Percentiles rank a stretch among this genome's conserved stretches.
Conservation (phyloP, 2,888 invertebrate species). For the Metallyticus violacea region DNA sequence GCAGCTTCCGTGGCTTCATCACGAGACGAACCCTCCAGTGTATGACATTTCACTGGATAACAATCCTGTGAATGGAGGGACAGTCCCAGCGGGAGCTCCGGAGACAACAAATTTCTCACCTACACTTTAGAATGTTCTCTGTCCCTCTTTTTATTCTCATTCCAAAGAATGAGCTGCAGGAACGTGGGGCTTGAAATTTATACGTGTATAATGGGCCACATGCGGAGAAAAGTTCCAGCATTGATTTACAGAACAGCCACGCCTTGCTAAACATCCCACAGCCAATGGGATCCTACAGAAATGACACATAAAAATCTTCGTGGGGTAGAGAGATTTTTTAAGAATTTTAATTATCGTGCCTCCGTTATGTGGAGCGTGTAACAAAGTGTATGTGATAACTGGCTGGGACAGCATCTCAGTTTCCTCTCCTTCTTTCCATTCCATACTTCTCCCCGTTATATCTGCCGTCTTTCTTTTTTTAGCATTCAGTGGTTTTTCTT, state of each 20-base stretch:
- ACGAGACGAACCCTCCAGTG: neutral
- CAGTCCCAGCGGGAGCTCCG: neutral
- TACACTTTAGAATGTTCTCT: conserved; percentile 18
- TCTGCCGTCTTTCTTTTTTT: too few relatives aligned
- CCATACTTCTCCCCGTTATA: neutral
- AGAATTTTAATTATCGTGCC: neutral
- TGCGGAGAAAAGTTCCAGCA: too few relatives aligned
- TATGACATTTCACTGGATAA: neutral
- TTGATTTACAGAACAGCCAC: conserved; percentile 30
- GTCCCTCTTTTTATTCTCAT: neutral
- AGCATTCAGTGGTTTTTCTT: too few relatives aligned
- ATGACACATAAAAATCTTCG: neutral
- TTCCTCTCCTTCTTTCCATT: neutral
- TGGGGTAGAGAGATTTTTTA: too few relatives aligned
- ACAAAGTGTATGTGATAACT: neutral
- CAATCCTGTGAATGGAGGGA: neutral
- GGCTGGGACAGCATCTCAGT: neutral
- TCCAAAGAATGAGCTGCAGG: neutral
- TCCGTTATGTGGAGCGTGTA: neutral
- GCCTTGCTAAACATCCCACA: conserved; percentile 19
- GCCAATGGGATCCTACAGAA: neutral
- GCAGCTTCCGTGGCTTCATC: neutral
- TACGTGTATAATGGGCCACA: conserved; percentile 26
- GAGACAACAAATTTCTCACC: conserved; percentile 29
- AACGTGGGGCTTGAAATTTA: neutral